Conservation (phyloP, 1,140 invertebrate genomes). For the Zaprionus davidi region DNA sequence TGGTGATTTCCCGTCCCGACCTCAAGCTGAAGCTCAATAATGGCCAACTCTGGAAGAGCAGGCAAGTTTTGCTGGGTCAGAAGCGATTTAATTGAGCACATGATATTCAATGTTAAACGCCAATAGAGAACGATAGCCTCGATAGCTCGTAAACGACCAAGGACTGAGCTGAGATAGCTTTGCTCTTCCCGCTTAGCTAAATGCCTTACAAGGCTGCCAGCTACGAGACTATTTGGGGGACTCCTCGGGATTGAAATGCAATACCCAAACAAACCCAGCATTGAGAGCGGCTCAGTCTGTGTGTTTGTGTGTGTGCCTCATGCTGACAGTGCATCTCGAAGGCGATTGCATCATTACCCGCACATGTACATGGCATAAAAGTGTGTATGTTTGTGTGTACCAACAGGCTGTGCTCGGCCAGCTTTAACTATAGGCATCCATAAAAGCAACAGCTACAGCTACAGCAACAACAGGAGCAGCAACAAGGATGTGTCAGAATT, state of each 20-base stretch:
- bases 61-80: background rate
- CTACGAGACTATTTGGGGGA: background rate
- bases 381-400: background rate
- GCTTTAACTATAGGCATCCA: constrained; percentile 43
- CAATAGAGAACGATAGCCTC: background rate
- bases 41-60: background rate
- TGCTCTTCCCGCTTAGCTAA: background rate
- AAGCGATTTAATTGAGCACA: constrained; percentile 1
- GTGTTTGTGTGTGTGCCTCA: background rate
- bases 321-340: background rate
- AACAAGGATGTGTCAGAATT: constrained; percentile 55
- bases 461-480: constrained; percentile 26
- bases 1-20: background rate
- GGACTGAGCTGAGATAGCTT: background rate
- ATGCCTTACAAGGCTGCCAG: background rate
- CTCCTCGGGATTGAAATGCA: background rate
- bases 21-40: background rate
- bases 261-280: background rate
- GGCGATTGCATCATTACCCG: background rate
- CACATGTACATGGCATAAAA: background rate
- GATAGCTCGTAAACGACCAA: background rate
- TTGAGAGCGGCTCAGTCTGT: background rate
- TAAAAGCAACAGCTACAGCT: constrained; percentile 30
- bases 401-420: constrained; percentile 14
- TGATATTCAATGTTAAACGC: background rate